phyloP scores from a whole-genome alignment of 2,888 invertebrate genomes.

The Liposcelis brunnea region DNA sequence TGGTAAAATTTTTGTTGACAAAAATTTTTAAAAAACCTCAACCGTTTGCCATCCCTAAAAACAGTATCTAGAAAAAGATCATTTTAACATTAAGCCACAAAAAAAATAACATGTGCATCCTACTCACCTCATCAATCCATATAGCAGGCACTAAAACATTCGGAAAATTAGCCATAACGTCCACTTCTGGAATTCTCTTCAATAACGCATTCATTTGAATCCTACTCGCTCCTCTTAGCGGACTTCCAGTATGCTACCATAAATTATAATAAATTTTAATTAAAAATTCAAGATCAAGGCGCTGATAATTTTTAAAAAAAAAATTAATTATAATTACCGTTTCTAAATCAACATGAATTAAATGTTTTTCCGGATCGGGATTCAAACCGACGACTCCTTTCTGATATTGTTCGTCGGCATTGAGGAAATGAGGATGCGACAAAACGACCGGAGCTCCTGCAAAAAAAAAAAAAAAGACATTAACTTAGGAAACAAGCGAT shows the following conservation, averaged over 20 bases:
- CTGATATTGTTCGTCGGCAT: constrained; percentile 1
- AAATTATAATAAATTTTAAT: too few relatives aligned
- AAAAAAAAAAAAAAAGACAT: too few relatives aligned
- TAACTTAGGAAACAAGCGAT: neutral
- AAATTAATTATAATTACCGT: neutral
- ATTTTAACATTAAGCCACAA: too few relatives aligned
- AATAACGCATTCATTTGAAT: constrained; percentile 1
- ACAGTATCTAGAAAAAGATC: too few relatives aligned
- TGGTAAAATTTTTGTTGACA: too few relatives aligned
- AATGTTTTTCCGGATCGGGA: neutral
- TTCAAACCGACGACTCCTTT: neutral
- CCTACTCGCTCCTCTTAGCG: constrained; percentile 4
- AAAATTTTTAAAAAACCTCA: too few relatives aligned
- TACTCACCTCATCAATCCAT: constrained; percentile 2
- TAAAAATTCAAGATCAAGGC: too few relatives aligned
- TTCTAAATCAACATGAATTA: constrained; percentile 1
- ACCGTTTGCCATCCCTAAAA: too few relatives aligned
- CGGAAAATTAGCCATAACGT: neutral
- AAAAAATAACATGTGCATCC: too few relatives aligned
- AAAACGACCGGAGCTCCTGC: constrained; percentile 6
- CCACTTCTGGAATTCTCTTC: neutral
- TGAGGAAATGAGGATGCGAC: constrained; percentile 1
- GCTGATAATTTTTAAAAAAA: too few relatives aligned
- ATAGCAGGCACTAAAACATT: neutral
- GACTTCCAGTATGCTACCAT: constrained; percentile 6